Conservation (phyloP, 1,140 invertebrate species). For the Drosophila eugracilis region DNA sequence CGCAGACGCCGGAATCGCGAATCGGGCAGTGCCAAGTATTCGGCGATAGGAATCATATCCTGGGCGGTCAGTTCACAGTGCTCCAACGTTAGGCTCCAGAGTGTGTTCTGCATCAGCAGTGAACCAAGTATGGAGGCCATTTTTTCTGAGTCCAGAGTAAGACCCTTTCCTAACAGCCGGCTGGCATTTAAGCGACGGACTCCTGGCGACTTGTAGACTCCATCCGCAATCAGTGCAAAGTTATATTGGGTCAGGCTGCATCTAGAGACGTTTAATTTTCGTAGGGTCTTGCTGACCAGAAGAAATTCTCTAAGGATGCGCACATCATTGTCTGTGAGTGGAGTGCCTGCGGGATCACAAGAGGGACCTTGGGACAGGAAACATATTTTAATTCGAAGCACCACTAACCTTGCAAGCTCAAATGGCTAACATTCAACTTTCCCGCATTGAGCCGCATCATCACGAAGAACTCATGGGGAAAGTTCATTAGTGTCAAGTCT, state of each 20-base stretch:
- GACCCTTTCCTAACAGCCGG: slow-evolving; percentile 41
- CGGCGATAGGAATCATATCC: slow-evolving; percentile 68
- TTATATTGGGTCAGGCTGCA: slow-evolving; percentile 71
- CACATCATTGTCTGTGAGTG: slow-evolving; percentile 29
- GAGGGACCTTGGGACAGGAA: no score
- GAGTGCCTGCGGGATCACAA: slow-evolving; percentile 38
- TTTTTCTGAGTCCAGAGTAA: slow-evolving; percentile 68
- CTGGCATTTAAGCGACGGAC: slow-evolving; percentile 40
- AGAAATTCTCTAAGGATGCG: slow-evolving; percentile 49
- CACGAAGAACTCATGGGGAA: slow-evolving; percentile 68
- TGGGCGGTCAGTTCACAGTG: slow-evolving; percentile 63
- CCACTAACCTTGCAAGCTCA: slow-evolving; percentile 65
- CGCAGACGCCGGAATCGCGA: slow-evolving; percentile 40
- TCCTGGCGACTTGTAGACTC: slow-evolving; percentile 59
- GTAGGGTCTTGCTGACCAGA: slow-evolving; percentile 45
- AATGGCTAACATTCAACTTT: slow-evolving; percentile 41
- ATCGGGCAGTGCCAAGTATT: slow-evolving; percentile 37
- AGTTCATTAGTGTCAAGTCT: slow-evolving; percentile 59
- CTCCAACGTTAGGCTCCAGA: slow-evolving; percentile 52
- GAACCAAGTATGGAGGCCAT: slow-evolving; percentile 54
- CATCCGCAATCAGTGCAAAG: slow-evolving; percentile 69
- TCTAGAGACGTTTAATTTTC: slow-evolving; percentile 50
- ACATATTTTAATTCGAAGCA: no score
- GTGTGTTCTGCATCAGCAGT: slow-evolving; percentile 66
- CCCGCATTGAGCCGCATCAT: slow-evolving; percentile 48